Conservation (phyloP, 2,888 invertebrate genomes). For the Orthonevra nobilis region DNA sequence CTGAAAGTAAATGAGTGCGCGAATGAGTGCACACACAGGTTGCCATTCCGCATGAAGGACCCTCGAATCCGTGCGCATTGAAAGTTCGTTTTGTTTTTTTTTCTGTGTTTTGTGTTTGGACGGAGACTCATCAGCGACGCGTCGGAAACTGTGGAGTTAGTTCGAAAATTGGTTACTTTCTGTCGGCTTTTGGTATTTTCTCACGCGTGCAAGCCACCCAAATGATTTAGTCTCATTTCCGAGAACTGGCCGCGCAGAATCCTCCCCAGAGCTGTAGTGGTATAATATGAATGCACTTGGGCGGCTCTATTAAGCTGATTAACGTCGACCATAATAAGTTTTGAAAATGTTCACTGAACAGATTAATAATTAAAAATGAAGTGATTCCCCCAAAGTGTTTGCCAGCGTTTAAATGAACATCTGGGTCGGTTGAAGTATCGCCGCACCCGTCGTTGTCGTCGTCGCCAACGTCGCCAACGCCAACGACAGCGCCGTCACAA, state of each 20-base stretch:
- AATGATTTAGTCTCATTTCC: slow-evolving; percentile 15
- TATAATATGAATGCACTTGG: background rate
- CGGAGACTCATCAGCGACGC: background rate
- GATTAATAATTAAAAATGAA: slow-evolving; percentile 53
- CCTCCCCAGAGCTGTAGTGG: too few species aligned
- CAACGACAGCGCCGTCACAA: too few species aligned
- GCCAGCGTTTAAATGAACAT: slow-evolving; percentile 44
- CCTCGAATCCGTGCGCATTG: slow-evolving; percentile 3
- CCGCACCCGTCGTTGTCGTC: too few species aligned
- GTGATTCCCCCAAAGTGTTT: slow-evolving; percentile 17
- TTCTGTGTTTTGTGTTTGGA: too few species aligned
- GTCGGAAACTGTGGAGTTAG: slow-evolving; percentile 17
- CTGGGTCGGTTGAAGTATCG: slow-evolving; percentile 35
- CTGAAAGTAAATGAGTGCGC: slow-evolving; percentile 35
- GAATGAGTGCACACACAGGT: slow-evolving; percentile 46
- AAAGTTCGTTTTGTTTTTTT: too few species aligned
- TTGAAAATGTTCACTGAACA: slow-evolving; percentile 66
- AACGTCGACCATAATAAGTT: slow-evolving; percentile 66
- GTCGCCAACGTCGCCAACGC: too few species aligned
- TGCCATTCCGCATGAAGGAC: slow-evolving; percentile 49
- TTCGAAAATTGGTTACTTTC: slow-evolving; percentile 34
- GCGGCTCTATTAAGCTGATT: slow-evolving; percentile 59
- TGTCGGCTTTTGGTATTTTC: slow-evolving; percentile 6
- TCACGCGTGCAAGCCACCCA: slow-evolving; percentile 35
- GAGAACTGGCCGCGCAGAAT: too few species aligned